phyloP scores from a whole-genome alignment of 2,113 vertebrate genomes.

The Percina caprodes region DNA sequence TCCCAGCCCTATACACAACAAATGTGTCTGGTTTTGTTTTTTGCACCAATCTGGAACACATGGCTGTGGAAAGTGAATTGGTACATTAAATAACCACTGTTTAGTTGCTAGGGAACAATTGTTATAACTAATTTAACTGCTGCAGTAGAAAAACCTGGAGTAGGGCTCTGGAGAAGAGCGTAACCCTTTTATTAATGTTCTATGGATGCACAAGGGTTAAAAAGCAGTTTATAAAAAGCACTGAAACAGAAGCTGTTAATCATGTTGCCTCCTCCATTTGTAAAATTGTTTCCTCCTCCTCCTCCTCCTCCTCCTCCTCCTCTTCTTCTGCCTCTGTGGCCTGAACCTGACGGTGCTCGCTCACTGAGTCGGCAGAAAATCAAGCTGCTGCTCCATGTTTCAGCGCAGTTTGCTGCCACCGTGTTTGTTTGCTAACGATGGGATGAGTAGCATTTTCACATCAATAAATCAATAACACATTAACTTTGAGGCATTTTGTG shows the following conservation, averaged over 20 bases:
- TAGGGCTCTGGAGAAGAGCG: neutral
- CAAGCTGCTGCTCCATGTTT: conserved; percentile 18
- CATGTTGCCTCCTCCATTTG: neutral
- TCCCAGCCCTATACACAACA: neutral
- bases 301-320: neutral
- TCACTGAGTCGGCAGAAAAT: conserved; percentile 9
- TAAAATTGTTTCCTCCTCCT: neutral
- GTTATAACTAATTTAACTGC: neutral
- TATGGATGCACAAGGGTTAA: neutral
- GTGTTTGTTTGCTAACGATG: conserved; percentile 32
- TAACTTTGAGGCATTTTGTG: conserved; percentile 21
- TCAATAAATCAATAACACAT: conserved; percentile 37
- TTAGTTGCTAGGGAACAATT: neutral
- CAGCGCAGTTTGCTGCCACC: conserved; percentile 3
- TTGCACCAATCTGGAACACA: neutral
- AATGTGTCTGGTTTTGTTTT: neutral
- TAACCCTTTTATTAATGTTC: neutral
- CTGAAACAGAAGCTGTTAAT: neutral
- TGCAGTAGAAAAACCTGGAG: neutral
- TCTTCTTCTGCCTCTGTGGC: neutral
- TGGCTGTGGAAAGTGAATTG: neutral
- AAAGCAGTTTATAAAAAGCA: neutral
- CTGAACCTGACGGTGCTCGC: conserved; percentile 1
- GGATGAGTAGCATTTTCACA: conserved; percentile 11
- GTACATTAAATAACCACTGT: neutral